Base-by-base conservation (phyloP, 2,797 vertebrate genomes). In the Argyrosomus regius region DNA sequence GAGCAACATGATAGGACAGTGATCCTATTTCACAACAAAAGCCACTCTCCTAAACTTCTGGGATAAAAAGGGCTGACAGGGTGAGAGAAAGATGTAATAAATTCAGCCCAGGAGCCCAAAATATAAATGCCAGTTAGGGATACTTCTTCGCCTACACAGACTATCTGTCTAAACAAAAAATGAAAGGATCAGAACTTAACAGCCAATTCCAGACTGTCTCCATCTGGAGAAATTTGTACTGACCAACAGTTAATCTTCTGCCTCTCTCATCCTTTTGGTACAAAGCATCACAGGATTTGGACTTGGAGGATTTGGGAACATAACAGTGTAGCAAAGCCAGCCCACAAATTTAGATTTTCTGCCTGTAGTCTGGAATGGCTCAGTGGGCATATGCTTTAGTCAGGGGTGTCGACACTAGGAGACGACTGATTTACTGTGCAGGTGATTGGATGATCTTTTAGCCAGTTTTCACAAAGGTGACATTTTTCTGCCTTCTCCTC, bases 231-330 rank as follows among this genome's bases (percentile, higher is more conserved):
- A 46, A 41, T 48, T 39, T 52, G 45, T 64, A 73, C 1, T 41
- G 1, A 16, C 22, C 0, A 10, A 54, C 45, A 2, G 41, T 52
- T 59, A 28, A 43, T 78, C 61, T 72, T 69, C 43, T 22, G 13
- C 66, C 75, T 53, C 50, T 56, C n/a, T 66, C 43, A 78, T 69
- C 50, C 24, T 53, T 41, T 59, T 22, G 17, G 24, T 68, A 31
- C 24, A 72, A 58, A 49, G 59, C 71, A 58, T 69, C 58, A 66
- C 60, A 70, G 61, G 16, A 28, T 54, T 69, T 63, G 48, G 64
- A 46, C 12, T 53, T 20, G 22, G 46, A 72, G 24, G 14, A 68
- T 82, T 74, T 22, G 41, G 31, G 16, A 46, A 58, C 0, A 56
- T 24, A 39, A 35, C 39, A 73, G 10, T 35, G 35, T 7, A 43